Base-by-base conservation (phyloP, 2,888 invertebrate genomes). In the Beris chalybata region DNA sequence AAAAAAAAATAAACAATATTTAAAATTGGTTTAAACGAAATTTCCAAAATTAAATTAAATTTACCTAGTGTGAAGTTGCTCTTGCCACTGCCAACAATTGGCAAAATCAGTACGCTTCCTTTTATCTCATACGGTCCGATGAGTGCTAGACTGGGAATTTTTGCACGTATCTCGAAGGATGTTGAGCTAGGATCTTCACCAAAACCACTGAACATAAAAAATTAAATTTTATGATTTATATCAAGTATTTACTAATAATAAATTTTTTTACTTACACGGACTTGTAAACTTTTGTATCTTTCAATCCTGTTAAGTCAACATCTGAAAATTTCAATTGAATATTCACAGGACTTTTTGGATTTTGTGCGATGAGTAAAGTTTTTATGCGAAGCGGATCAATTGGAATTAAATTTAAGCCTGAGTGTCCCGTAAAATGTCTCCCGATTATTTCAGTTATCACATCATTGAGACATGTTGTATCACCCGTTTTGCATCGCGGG, bases 311-410 rank as follows among this genome's bases (percentile, higher is more conserved):
- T 9, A 80, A 57, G 13, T 75, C 71, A 4, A 76, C 70, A 55
- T 80, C 74, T 11, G 54, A 72, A 44, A 81, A 78, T 43, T 68
- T 73, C 3, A 81, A 67, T 59, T 77, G 75, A 13, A 80, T 67
- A 69, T 71, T 79, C 2, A 81, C 77, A 0, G 80, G 76, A 71
- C 80, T 78, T 4, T 71, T 70, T 1, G 74, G 70, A 67, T 76
- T 75, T 65, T 74, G 76, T 3, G 71, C 72, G 43, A 81, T 66
- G 4, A 65, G 57, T 15, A 81, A 71, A 54, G 69, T 72, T 6
- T 74, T 77, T 0, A 80, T 70, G 6, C 69, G 74, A 56, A 81
- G 68, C 0, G 81, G 81, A 73, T 80, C 80, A 45, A 79, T 68
- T 1, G 73, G 69, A 3, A 73, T 64, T 1, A 81, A 54, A 30